Conservation (phyloP, 2,113 vertebrate species). For the Myodes glareolus region DNA sequence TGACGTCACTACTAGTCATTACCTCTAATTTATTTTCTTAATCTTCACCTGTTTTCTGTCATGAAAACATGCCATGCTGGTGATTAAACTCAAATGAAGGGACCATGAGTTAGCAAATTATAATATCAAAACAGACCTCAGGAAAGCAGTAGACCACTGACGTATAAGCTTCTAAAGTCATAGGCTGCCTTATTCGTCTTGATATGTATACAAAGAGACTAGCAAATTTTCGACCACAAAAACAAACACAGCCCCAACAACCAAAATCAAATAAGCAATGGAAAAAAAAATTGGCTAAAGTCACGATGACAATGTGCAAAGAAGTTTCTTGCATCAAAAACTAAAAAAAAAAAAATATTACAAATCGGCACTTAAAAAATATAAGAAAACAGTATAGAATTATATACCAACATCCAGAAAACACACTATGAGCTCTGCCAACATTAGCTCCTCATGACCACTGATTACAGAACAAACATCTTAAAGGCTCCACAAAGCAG, state of each 20-base stretch:
- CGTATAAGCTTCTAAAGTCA: background rate
- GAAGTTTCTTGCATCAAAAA: conserved; percentile 51
- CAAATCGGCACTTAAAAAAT: background rate
- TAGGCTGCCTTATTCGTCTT: background rate
- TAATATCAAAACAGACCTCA: conserved; percentile 23
- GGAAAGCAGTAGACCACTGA: conserved; percentile 19
- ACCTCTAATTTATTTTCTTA: background rate
- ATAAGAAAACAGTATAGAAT: background rate
- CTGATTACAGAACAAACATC: conserved; percentile 43
- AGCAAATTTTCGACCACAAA: background rate
- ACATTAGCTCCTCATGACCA: conserved; percentile 36
- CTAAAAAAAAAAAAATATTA: background rate
- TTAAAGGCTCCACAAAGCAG: conserved; percentile 63
- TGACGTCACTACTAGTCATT: background rate
- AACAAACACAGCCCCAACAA: background rate
- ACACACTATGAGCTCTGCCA: conserved; percentile 45
- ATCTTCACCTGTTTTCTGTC: conserved; percentile 37
- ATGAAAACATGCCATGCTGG: background rate
- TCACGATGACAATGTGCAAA: background rate
- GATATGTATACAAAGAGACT: background rate
- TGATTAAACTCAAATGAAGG: conserved; percentile 33
- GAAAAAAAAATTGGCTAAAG: conserved; percentile 24
- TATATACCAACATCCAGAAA: conserved; percentile 38
- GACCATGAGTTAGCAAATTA: background rate
- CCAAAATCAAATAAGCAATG: background rate